A percentile compares a stretch with the other conserved stretches of the same genome.
phyloP scores from a whole-genome alignment of 1,140 invertebrate genomes.

The Heliconius hewitsoni region DNA sequence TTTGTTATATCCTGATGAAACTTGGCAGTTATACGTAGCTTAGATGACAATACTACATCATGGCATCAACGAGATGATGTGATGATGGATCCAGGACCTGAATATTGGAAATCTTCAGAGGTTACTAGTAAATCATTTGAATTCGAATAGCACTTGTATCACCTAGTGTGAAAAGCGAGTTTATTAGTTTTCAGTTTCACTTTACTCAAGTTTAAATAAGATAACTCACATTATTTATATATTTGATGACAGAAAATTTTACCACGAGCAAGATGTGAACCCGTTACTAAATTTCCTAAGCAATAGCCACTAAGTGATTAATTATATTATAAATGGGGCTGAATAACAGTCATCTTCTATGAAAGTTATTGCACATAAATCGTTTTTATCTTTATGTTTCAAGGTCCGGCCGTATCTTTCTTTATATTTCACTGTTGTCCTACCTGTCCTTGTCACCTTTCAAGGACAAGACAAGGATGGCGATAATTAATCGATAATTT shows the following conservation, averaged over 20 bases:
- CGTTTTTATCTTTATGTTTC: background rate
- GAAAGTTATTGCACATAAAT: slow-evolving; percentile 3
- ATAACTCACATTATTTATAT: too few relatives aligned
- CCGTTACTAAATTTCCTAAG: background rate
- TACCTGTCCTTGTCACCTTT: background rate
- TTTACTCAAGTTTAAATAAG: too few relatives aligned
- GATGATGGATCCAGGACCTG: too few relatives aligned
- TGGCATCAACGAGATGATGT: too few relatives aligned
- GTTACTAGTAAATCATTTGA: too few relatives aligned
- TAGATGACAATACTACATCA: too few relatives aligned
- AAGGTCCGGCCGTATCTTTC: background rate
- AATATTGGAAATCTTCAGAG: too few relatives aligned
- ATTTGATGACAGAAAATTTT: background rate
- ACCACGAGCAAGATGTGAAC: background rate
- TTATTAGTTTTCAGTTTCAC: too few relatives aligned
- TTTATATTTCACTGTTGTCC: slow-evolving; percentile 8
- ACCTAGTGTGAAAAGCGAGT: too few relatives aligned
- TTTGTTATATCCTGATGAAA: too few relatives aligned
- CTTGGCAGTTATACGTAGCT: too few relatives aligned
- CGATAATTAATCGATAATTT: slow-evolving; percentile 6
- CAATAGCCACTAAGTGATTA: background rate
- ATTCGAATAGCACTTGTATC: too few relatives aligned
- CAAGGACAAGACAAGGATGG: slow-evolving; percentile 10
- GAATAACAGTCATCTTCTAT: background rate
- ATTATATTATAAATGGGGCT: background rate